phyloP scores from a whole-genome alignment of 2,797 vertebrate species.

The Acrocephalus scirpaceus region DNA sequence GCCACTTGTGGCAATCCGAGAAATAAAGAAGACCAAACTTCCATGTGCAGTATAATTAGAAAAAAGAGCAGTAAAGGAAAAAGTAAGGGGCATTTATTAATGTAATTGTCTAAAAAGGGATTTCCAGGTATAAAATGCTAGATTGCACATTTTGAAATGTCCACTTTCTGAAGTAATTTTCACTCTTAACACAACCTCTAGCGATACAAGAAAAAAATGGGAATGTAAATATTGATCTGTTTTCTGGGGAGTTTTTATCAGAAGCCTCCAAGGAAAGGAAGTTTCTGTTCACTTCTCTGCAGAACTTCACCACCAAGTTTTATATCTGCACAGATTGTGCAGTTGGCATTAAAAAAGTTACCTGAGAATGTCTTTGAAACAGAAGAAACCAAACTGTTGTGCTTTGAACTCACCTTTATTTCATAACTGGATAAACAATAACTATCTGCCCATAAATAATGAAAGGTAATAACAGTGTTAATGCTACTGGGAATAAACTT shows the following conservation, averaged over 20 bases:
- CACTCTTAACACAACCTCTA: neutral
- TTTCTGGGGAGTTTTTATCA: neutral
- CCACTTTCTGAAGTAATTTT: neutral
- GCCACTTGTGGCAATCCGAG: neutral
- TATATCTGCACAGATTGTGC: neutral
- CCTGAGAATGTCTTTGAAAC: neutral
- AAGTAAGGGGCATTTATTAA: neutral
- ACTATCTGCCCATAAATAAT: neutral
- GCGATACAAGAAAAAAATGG: neutral
- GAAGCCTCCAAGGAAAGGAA: neutral
- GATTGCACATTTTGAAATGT: neutral
- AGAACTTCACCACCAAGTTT: neutral
- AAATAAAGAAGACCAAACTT: neutral
- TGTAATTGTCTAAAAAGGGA: neutral
- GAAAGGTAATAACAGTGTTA: neutral
- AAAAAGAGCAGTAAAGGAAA: neutral
- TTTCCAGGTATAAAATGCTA: neutral
- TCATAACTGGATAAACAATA: neutral
- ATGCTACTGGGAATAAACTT: neutral
- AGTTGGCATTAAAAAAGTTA: neutral
- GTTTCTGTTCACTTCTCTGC: neutral
- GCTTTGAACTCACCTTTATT: neutral
- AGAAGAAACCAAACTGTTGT: neutral
- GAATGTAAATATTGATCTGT: neutral
- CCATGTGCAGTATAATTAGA: neutral